These are phyloP conservation scores for Coleophora deauratella DNA, from an alignment of 2,888 invertebrate species.

Conservation along the genomic window DNA sequence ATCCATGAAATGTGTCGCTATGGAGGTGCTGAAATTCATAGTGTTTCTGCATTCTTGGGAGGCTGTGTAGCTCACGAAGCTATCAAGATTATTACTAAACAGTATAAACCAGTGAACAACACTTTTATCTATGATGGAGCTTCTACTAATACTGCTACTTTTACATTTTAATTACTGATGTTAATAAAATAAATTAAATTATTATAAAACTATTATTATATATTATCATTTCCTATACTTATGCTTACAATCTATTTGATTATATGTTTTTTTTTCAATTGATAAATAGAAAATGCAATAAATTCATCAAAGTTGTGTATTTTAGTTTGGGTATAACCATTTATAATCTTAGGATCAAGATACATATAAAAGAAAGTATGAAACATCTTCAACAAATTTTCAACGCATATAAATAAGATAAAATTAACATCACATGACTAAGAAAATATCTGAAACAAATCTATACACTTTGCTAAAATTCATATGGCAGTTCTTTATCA, in stretches of 20 bases:
- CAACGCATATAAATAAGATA: slow-evolving; percentile 69
- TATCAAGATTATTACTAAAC: slow-evolving; percentile 95
- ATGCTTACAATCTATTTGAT: too few species aligned
- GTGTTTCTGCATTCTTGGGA: slow-evolving; percentile 91
- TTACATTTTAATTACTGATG: slow-evolving; percentile 80
- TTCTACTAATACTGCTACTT: slow-evolving; percentile 87
- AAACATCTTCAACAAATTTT: slow-evolving; percentile 58
- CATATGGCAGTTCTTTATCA: slow-evolving; percentile 37
- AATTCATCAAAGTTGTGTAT: slow-evolving; percentile 69
- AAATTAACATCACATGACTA: slow-evolving; percentile 67
- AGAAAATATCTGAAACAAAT: slow-evolving; percentile 63
- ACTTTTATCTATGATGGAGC: slow-evolving; percentile 97
- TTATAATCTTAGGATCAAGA: slow-evolving; percentile 55
- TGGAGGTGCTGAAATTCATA: slow-evolving; percentile 95
- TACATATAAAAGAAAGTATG: slow-evolving; percentile 47
- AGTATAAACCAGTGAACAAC: slow-evolving; percentile 97
- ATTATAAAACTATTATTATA: not conserved
- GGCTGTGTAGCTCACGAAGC: slow-evolving; percentile 97
- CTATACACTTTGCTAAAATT: slow-evolving; percentile 67
- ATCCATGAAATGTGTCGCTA: slow-evolving; percentile 96
- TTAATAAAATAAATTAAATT: not conserved
- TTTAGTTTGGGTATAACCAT: slow-evolving; percentile 54
- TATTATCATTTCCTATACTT: not conserved
- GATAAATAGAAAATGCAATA: slow-evolving; percentile 35
- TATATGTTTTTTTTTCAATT: too few species aligned